phyloP scores from a whole-genome alignment of 1,140 invertebrate genomes.

The Oryctes rhinoceros region DNA sequence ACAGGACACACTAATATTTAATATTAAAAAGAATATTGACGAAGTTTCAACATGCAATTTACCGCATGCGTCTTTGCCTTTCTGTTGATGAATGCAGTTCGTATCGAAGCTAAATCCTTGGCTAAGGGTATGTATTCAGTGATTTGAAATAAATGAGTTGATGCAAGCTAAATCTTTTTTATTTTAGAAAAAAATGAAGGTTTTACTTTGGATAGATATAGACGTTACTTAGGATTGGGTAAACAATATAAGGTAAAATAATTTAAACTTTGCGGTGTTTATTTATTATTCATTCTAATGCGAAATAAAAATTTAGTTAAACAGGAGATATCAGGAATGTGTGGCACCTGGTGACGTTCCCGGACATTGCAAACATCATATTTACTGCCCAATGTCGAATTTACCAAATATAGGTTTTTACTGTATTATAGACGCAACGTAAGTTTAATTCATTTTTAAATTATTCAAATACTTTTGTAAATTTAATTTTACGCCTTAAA shows the following conservation, averaged over 20 bases:
- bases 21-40: neutral
- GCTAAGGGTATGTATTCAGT: neutral
- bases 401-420: slow-evolving; percentile 70
- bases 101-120: neutral
- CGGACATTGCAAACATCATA: slow-evolving; percentile 72
- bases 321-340: slow-evolving; percentile 68
- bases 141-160: neutral
- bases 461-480: too few species aligned
- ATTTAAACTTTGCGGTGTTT: neutral
- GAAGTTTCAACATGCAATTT: neutral
- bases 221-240: slow-evolving; percentile 30
- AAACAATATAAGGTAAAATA: slow-evolving; percentile 1
- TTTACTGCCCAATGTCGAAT: slow-evolving; percentile 70
- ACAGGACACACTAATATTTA: too few species aligned
- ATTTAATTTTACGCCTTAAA: too few species aligned
- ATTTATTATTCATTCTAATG: neutral
- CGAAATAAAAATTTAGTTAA: slow-evolving; percentile 52
- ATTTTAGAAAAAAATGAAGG: neutral
- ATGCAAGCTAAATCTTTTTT: neutral
- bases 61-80: neutral
- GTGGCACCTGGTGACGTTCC: slow-evolving; percentile 66
- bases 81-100: neutral
- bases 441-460: slow-evolving; percentile 52
- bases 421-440: slow-evolving; percentile 73
- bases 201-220: neutral